phyloP scores from a whole-genome alignment of 2,113 vertebrate genomes.

The Gasterosteus aculeatus region DNA sequence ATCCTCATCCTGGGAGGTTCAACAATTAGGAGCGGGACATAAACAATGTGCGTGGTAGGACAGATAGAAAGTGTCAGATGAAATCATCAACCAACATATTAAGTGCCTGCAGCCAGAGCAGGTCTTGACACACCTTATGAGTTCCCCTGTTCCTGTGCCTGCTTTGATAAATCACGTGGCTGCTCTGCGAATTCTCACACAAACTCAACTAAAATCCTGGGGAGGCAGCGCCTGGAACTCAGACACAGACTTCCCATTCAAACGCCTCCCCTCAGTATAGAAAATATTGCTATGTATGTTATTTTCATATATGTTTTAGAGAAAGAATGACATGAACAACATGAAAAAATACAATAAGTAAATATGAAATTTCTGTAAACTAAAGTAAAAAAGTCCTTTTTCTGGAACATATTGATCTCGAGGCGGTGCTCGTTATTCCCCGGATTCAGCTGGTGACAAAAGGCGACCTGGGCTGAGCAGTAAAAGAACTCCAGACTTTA shows the following conservation, averaged over 20 bases:
- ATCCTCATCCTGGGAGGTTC: not conserved
- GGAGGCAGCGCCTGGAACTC: not conserved
- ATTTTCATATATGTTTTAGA: not conserved
- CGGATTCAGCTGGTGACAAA: not conserved
- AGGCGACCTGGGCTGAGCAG: not conserved
- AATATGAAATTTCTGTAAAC: no score
- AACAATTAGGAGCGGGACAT: not conserved
- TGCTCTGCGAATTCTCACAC: not conserved
- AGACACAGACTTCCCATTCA: not conserved
- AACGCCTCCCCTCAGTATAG: not conserved
- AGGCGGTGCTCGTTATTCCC: not conserved
- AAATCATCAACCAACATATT: not conserved
- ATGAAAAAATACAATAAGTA: no score
- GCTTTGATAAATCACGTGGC: conserved; percentile 1
- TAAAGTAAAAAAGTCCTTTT: not conserved
- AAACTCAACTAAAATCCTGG: not conserved
- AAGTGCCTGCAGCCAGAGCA: not conserved
- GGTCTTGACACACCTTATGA: conserved; percentile 2
- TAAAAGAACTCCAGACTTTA: not conserved
- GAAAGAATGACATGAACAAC: not conserved
- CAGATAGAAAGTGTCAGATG: conserved; percentile 10
- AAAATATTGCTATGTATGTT: not conserved
- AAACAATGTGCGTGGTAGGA: not conserved
- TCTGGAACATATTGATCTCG: not conserved
- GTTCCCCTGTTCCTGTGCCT: not conserved